Base-by-base conservation (phyloP, 2,797 vertebrate genomes). In the Platalea minor region DNA sequence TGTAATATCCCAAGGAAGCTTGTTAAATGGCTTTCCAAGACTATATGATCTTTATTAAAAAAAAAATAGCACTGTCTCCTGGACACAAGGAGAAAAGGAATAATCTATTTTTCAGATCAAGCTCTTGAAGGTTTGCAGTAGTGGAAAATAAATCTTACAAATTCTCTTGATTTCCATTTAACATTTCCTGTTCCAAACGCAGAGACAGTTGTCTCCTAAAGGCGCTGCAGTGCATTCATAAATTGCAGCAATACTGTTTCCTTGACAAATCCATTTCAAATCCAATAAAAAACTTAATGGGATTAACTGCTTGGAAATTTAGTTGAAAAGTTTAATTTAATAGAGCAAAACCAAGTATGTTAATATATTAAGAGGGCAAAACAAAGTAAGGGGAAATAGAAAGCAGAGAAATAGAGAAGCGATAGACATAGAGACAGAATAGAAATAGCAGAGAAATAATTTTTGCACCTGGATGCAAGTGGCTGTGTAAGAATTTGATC, bases 71-170 rank as follows among this genome's bases (percentile, higher is more conserved):
- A 56, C 54, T 73, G 67, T 87, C 61, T 95, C 45, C 39, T 85
- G 77, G 91, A 95, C 21, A 56, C 39, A 61, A 85, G 68, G 24
- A 92, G 64, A 72, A 94, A 91, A 90, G 63, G 57, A 96, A 93
- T 96, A 95, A 97, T 95, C 77, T 95, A 35, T 96, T 97, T 96
- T 97, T 96, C 97, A 96, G 92, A 95, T 96, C 79, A 83, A 61
- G 48, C 73, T 84, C 83, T 95, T 73, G 56, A 91, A 78, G 69
- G 31, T 33, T 91, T 88, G 75, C 69, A 94, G 46, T 76, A 93
- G 65, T 68, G 84, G 63, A 94, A 93, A 95, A 92, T 72, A 91
- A 84, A 85, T 59, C 68, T 92, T 90, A 79, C 59, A 92, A 96
- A 91, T 94, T 89, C 91, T 86, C 73, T 95, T 77, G 72, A 89